Percentiles rank a stretch among this genome's conserved stretches.
These are phyloP conservation scores for Percina caprodes DNA, from an alignment of 2,113 vertebrate species.

Conservation along the genomic window DNA sequence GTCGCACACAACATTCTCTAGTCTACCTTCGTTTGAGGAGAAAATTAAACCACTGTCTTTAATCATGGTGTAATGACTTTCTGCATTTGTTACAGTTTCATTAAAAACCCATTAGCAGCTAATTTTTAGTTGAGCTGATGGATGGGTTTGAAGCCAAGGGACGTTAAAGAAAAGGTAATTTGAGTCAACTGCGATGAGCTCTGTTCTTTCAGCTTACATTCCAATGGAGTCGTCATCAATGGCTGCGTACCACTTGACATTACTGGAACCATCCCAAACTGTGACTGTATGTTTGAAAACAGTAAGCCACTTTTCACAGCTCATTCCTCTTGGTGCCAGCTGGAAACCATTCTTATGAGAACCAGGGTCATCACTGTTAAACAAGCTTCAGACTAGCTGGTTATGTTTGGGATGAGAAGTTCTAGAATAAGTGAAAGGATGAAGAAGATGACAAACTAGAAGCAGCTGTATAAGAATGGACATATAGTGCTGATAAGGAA, in stretches of 20 bases:
- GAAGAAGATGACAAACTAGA: slow-evolving; percentile 1
- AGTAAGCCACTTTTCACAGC: slow-evolving; percentile 36
- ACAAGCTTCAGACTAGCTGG: slow-evolving; percentile 33
- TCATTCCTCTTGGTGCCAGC: slow-evolving; percentile 54
- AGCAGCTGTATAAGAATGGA: background rate
- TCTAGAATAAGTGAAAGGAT: slow-evolving; percentile 2
- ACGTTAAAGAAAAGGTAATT: slow-evolving; percentile 64
- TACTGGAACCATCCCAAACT: slow-evolving; percentile 63
- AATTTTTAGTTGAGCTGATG: slow-evolving; percentile 73
- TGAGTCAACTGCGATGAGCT: slow-evolving; percentile 67
- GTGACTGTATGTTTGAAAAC: slow-evolving; percentile 59
- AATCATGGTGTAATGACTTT: slow-evolving; percentile 78
- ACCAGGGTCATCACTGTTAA: slow-evolving; percentile 53
- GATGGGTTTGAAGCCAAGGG: slow-evolving; percentile 60
- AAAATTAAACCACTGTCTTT: slow-evolving; percentile 71
- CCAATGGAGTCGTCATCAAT: slow-evolving; percentile 56
- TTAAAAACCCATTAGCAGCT: slow-evolving; percentile 80
- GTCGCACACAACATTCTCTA: slow-evolving; percentile 4
- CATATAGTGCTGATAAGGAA: background rate
- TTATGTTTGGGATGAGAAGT: slow-evolving; percentile 31
- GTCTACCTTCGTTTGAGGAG: slow-evolving; percentile 35
- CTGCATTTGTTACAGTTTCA: slow-evolving; percentile 80
- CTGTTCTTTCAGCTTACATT: slow-evolving; percentile 57
- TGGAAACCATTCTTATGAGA: slow-evolving; percentile 66
- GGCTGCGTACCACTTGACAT: slow-evolving; percentile 64